Evolutionary conservation across 1,140 invertebrate species (phyloP).

Genomic region (Cherax destructor): DNA sequence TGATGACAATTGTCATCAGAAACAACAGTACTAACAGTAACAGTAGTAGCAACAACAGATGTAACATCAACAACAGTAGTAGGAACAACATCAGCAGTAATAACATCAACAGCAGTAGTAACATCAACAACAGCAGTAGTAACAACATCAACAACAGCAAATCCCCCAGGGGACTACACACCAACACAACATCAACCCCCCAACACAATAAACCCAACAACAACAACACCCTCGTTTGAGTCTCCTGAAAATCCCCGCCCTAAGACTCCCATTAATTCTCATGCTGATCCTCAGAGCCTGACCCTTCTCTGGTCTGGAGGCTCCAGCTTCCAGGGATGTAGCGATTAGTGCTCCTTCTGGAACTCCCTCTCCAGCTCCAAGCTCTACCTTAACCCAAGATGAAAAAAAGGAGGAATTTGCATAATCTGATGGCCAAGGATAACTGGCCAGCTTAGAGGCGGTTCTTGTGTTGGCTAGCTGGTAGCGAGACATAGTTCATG

Average conservation of each 20-base stretch:
- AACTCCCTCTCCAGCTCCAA: neutral
- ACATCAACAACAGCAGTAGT: no score
- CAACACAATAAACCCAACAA: neutral
- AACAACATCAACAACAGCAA: no score
- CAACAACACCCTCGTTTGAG: neutral
- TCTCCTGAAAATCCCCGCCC: neutral
- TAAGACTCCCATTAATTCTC: conserved; percentile 8
- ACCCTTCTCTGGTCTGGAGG: neutral
- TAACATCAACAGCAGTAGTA: no score
- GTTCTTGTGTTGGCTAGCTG: neutral
- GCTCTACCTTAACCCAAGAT: neutral
- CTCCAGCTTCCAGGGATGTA: neutral
- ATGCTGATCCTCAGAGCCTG: neutral
- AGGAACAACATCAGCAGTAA: no score
- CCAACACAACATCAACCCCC: neutral
- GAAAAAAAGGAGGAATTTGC: neutral
- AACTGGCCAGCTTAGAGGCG: neutral
- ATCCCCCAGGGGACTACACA: neutral
- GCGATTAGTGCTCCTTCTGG: neutral
- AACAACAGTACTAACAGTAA: neutral
- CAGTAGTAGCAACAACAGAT: neutral
- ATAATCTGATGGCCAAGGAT: conserved; percentile 1
- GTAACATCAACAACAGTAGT: no score
- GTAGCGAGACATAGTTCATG: neutral
- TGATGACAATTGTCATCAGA: no score